Evolutionary conservation across 2,113 vertebrate species (phyloP), one percentile per base, ranked within the genome.

Genomic region (Erythrocebus patas): DNA sequence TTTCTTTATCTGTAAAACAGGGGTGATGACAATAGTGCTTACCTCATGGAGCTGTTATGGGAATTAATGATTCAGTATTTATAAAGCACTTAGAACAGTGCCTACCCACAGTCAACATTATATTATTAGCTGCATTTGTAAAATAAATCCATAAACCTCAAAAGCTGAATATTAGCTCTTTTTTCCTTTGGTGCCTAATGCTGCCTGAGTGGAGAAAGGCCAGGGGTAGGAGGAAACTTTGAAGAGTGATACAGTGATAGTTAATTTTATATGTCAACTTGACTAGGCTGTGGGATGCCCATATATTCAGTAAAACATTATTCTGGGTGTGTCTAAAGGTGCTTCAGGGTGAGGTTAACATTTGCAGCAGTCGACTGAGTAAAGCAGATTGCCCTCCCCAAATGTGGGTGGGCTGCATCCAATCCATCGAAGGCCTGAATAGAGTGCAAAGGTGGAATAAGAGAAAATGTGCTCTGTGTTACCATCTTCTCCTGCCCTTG

Each of bases 201-300:
- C n/a, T 86, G 12, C 92, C 55, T 93, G 78, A 95, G 11, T 76
- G 55, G 3, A 76, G 20, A 13, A 83, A 83, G 20, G 9, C 70
- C n/a, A 73, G 4, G 23, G 16, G 35, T 61, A 72, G 73, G 20
- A 89, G 45, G 35, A 93, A 68, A 61, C 89, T 79, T n/a, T 94
- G 84, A 35, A 86, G 32, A 81, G 23, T 87, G 55, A 72, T 18
- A 30, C 45, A 59, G 2, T 73, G 23, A 50, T 30, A 25, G 43
- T 78, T 95, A 40, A 96, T 95, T 96, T 97, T 90, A n/a, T 84
- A 6, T 68, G 13, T 91, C 76, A 80, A 32, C 23, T 82, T 84
- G 76, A 93, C 6, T 48, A 43, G 25, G 32, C 22, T 23, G 55
- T 20, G 8, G 2, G 12, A 0, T 70, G 22, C 70, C 75, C 48